Conservation (phyloP, 1,140 invertebrate species). For the Lepidurus packardi region DNA sequence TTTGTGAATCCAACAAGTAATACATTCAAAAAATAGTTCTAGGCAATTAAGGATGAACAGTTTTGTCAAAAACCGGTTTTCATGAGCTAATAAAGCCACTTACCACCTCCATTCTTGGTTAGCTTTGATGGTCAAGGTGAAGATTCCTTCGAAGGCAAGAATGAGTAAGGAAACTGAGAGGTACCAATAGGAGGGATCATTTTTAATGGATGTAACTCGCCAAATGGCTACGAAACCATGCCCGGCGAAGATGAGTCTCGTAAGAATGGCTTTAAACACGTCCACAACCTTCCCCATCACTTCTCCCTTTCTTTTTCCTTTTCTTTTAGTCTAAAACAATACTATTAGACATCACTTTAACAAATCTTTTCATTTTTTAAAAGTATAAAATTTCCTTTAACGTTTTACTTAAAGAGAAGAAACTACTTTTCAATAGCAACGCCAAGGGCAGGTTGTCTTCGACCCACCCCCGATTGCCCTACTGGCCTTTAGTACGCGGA, state of each 20-base stretch:
- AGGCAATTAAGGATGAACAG: background rate
- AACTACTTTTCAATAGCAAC: background rate
- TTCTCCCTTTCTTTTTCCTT: background rate
- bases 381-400: no score
- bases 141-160: constrained; percentile 71
- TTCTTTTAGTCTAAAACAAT: background rate
- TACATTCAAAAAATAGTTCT: no score
- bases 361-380: no score
- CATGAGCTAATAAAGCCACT: constrained; percentile 45
- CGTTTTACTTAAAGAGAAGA: constrained; percentile 8
- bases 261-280: constrained; percentile 72
- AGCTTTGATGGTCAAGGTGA: constrained; percentile 74
- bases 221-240: constrained; percentile 59
- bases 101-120: constrained; percentile 84
- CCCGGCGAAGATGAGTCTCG: constrained; percentile 66
- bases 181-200: constrained; percentile 59
- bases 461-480: background rate
- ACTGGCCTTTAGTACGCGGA: background rate
- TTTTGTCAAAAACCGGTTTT: background rate
- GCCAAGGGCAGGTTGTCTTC: background rate
- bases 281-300: constrained; percentile 56
- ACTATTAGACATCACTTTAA: no score
- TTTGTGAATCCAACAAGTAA: no score
- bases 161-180: constrained; percentile 65
- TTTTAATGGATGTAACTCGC: constrained; percentile 42